Evolutionary conservation across 2,113 vertebrate genomes (phyloP).

Genomic region (Trinectes maculatus): DNA sequence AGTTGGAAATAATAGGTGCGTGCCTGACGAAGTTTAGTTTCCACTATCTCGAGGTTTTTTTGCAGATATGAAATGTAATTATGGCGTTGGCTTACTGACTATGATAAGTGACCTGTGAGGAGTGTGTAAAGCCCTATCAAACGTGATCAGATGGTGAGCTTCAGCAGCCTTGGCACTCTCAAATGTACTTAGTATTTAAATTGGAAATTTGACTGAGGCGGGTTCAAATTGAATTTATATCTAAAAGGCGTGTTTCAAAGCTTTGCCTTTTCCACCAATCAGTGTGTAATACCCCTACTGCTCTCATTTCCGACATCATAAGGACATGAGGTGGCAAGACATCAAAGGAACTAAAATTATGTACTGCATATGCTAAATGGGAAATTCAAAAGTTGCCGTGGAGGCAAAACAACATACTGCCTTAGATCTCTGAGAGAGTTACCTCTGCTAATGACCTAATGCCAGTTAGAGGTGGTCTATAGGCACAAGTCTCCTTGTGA

Average conservation of each 20-base stretch:
- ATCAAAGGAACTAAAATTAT: constrained; percentile 7
- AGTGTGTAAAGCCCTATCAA: constrained; percentile 20
- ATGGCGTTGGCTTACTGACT: constrained; percentile 39
- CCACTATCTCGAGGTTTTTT: constrained; percentile 33
- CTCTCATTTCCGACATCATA: constrained; percentile 22
- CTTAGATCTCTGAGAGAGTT: no score
- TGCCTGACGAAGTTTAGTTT: constrained; percentile 24
- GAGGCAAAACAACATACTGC: background rate
- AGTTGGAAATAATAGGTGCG: constrained; percentile 43
- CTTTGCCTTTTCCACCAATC: constrained; percentile 1
- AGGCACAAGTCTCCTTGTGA: no score
- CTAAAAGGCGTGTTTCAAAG: constrained; percentile 23
- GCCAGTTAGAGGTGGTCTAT: background rate
- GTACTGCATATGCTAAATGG: constrained; percentile 2
- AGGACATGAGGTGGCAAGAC: constrained; percentile 7
- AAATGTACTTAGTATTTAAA: constrained; percentile 42
- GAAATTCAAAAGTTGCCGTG: background rate
- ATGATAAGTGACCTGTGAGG: constrained; percentile 42
- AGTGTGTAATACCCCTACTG: background rate
- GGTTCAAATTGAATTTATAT: constrained; percentile 29
- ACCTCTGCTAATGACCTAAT: background rate
- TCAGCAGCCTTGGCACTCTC: constrained; percentile 7
- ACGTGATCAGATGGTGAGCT: constrained; percentile 24
- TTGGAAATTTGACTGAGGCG: constrained; percentile 7
- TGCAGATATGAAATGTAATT: constrained; percentile 60